These are phyloP conservation scores for Volucella bombylans DNA, from an alignment of 2,888 invertebrate species.

Conservation along the genomic window DNA sequence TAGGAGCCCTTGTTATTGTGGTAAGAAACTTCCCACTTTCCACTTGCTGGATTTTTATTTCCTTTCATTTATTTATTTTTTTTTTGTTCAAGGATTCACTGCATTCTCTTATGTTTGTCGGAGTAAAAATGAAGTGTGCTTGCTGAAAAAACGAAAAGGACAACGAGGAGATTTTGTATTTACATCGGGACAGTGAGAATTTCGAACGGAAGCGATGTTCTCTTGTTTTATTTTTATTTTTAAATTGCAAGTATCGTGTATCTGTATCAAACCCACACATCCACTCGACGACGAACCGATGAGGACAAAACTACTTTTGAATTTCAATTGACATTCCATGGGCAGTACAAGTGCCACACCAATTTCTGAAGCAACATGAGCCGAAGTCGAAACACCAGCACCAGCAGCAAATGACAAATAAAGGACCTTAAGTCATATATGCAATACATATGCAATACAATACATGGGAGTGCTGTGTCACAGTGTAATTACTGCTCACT, in stretches of 20 bases:
- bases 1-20: slow-evolving; percentile 46
- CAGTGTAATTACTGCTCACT: slow-evolving; percentile 57
- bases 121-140: background rate
- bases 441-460: background rate
- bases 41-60: background rate
- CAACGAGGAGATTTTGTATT: slow-evolving; percentile 34
- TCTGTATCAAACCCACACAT: background rate
- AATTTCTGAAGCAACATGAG: no score
- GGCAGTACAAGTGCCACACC: slow-evolving; percentile 5
- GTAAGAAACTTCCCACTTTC: background rate
- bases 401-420: slow-evolving; percentile 10
- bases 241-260: slow-evolving; percentile 24
- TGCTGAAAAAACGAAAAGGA: slow-evolving; percentile 1
- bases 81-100: slow-evolving; percentile 1
- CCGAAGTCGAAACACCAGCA: no score
- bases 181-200: background rate
- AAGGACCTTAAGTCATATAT: slow-evolving; percentile 31
- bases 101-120: background rate
- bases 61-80: slow-evolving; percentile 10
- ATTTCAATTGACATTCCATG: slow-evolving; percentile 69
- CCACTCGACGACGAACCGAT: slow-evolving; percentile 27
- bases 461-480: slow-evolving; percentile 19
- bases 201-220: slow-evolving; percentile 48
- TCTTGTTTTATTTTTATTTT: slow-evolving; percentile 10
- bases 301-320: slow-evolving; percentile 53